phyloP scores from a whole-genome alignment of 2,888 invertebrate genomes.

The Archips xylosteana region DNA sequence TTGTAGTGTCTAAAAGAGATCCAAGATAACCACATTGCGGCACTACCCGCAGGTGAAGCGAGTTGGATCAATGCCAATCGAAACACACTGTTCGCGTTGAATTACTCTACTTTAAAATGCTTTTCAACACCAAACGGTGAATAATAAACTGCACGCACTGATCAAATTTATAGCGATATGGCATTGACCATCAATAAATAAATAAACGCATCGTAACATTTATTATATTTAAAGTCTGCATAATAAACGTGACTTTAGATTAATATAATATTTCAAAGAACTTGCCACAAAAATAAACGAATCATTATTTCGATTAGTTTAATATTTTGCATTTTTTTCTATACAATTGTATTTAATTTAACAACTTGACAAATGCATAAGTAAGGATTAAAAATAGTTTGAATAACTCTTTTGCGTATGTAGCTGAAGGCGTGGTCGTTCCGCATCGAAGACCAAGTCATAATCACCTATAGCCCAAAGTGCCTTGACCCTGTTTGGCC shows the following conservation, averaged over 20 bases:
- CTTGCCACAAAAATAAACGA: too few relatives aligned
- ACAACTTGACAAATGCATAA: too few relatives aligned
- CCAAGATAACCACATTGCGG: conserved; percentile 1
- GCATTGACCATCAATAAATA: neutral
- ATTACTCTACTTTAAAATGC: conserved; percentile 4
- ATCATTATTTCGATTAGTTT: too few relatives aligned
- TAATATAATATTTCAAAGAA: too few relatives aligned
- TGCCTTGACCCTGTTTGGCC: conserved; percentile 34
- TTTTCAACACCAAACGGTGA: neutral
- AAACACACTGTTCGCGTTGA: neutral
- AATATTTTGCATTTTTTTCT: too few relatives aligned
- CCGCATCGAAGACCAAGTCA: conserved; percentile 12
- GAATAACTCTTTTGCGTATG: neutral
- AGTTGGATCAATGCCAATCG: conserved; percentile 9
- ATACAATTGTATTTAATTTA: too few relatives aligned
- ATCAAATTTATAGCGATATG: neutral
- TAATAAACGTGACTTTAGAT: too few relatives aligned
- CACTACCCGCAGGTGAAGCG: conserved; percentile 4
- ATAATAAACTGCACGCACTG: neutral
- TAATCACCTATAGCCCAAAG: conserved; percentile 23
- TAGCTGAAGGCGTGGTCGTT: conserved; percentile 6
- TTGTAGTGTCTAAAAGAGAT: conserved; percentile 3
- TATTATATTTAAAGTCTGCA: too few relatives aligned
- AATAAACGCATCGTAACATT: too few relatives aligned
- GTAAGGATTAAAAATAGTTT: too few relatives aligned